Evolutionary conservation across 1,140 invertebrate genomes (phyloP), one percentile per base, ranked within the genome.

Genomic region (Drosophila eugracilis): DNA sequence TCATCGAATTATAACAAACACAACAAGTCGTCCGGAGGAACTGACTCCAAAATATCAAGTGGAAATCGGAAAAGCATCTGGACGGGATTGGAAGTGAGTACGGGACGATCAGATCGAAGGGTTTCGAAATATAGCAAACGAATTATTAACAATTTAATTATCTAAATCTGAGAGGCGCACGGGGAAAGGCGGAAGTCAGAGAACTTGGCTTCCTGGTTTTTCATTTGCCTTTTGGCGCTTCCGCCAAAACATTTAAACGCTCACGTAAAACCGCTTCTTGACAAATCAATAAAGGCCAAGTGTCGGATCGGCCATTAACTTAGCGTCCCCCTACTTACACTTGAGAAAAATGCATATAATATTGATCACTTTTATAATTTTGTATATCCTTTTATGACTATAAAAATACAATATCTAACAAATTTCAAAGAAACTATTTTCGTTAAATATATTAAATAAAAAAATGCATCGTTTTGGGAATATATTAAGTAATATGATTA

Each of bases 201-300:
- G 44, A 59, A 52, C 42, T 50, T 22, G 24, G 53, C 63, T 86
- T 86, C 81, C 81, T 86, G 24, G 57, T 88, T 85, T 32, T 85
- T 41, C 47, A 65, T 41, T 71, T 58, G 42, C 36, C 26, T 76
- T 58, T 66, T 67, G 52, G 39, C 48, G 57, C 75, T 88, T 86
- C 77, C 83, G 73, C 32, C 42, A 72, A 53, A 50, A 34, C 52
- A 55, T 24, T 55, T 49, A 24, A 72, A 28, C 71, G 47, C 19
- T 60, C 32, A 39, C 39, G 21, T 37, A 21, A 54, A 85, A 63
- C 37, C 49, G 60, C 62, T 79, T 86, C 69, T 86, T 74, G 81
- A 86, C 63, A 88, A 86, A 86, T 86, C 81, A 77, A 86, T 86
- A 86, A 81, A 47, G 19, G 67, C 34, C 58, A 63, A 67, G 42